phyloP scores from a whole-genome alignment of 2,113 vertebrate species.

The Scomber japonicus region DNA sequence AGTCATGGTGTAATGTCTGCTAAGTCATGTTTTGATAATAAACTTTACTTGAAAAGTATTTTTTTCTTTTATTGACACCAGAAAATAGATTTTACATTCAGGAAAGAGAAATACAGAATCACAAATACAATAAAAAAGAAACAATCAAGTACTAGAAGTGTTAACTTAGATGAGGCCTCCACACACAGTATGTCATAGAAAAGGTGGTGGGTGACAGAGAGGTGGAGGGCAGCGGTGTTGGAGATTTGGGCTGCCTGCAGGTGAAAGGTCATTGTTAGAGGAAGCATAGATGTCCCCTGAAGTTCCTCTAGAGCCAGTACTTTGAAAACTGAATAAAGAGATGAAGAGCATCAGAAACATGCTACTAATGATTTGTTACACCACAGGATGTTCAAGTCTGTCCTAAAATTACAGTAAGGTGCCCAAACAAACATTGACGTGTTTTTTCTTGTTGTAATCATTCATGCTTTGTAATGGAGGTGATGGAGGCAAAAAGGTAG shows the following conservation, averaged over 20 bases:
- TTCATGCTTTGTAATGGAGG: too few species aligned
- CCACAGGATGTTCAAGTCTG: neutral
- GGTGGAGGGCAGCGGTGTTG: conserved; percentile 35
- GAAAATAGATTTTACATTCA: conserved; percentile 1
- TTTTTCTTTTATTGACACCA: neutral
- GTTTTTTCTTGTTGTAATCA: too few species aligned
- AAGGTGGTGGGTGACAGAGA: conserved; percentile 58
- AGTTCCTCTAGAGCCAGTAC: conserved; percentile 15
- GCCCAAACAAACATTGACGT: too few species aligned
- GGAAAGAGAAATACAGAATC: neutral
- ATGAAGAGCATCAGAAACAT: neutral
- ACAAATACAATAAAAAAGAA: neutral
- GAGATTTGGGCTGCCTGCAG: conserved; percentile 57
- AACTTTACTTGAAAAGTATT: neutral
- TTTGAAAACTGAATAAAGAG: conserved; percentile 30
- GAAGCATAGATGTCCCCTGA: conserved; percentile 27
- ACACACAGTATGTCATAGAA: conserved; percentile 32
- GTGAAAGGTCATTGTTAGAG: conserved; percentile 74
- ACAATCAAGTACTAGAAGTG: neutral
- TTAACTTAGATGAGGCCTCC: neutral
- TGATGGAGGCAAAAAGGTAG: too few species aligned
- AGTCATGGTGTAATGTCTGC: neutral
- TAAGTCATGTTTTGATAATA: conserved; percentile 36
- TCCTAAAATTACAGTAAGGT: too few species aligned
- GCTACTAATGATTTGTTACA: neutral